Evolutionary conservation across 2,888 invertebrate genomes (phyloP).

Genomic region (Caenorhabditis doughertyi): DNA sequence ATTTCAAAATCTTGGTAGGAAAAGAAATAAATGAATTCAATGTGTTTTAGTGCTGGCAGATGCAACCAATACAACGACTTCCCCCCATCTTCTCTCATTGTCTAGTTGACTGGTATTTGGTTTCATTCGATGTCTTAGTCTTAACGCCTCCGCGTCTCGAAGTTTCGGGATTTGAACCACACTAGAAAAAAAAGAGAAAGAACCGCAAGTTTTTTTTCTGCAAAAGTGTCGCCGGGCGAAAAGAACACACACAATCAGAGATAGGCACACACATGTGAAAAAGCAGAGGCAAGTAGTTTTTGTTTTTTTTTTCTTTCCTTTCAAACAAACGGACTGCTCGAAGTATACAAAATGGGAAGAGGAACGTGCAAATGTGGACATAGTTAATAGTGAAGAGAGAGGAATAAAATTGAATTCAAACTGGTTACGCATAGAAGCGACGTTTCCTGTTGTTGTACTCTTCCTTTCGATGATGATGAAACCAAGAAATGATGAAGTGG

Average conservation of each 20-base stretch:
- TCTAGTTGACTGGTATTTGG: slow-evolving; percentile 34
- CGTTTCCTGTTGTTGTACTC: slow-evolving; percentile 37
- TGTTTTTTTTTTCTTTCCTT: slow-evolving; percentile 19
- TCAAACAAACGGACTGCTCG: slow-evolving; percentile 35
- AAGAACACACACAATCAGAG: slow-evolving; percentile 49
- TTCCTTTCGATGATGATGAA: background rate
- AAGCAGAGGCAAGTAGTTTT: slow-evolving; percentile 37
- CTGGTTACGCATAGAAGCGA: slow-evolving; percentile 45
- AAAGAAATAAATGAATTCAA: slow-evolving; percentile 14
- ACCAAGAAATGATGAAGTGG: no score
- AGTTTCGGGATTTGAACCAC: slow-evolving; percentile 8
- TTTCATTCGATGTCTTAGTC: slow-evolving; percentile 43
- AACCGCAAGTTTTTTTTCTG: slow-evolving; percentile 15
- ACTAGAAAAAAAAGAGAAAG: background rate
- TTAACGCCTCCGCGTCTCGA: slow-evolving; percentile 50
- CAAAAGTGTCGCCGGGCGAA: slow-evolving; percentile 29
- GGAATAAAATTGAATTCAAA: slow-evolving; percentile 50
- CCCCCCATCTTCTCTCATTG: slow-evolving; percentile 11
- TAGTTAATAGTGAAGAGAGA: slow-evolving; percentile 12
- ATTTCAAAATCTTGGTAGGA: slow-evolving; percentile 47
- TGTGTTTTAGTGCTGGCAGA: slow-evolving; percentile 38
- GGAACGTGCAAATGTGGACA: slow-evolving; percentile 37
- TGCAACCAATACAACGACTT: slow-evolving; percentile 4
- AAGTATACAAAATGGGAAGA: slow-evolving; percentile 34
- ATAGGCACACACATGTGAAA: slow-evolving; percentile 49